Evolutionary conservation across 2,888 invertebrate genomes (phyloP).

Genomic region (Drosophila atripex): DNA sequence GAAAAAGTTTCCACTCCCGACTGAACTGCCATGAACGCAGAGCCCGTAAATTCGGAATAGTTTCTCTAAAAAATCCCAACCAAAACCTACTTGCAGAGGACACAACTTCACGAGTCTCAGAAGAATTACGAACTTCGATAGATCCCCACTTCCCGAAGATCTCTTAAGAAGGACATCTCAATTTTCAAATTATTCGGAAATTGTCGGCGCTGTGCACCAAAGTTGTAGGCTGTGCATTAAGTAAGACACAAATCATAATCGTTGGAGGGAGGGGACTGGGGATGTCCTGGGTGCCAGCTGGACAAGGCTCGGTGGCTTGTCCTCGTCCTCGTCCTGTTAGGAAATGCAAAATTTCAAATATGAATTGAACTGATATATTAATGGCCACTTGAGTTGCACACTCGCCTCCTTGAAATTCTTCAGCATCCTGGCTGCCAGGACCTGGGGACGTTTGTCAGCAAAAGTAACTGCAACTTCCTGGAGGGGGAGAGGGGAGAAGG

Average conservation of each 20-base stretch:
- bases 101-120: background rate
- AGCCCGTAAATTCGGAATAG: too few relatives aligned
- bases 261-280: constrained; percentile 26
- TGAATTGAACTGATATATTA: constrained; percentile 83
- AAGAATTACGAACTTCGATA: too few relatives aligned
- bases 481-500: background rate
- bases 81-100: background rate
- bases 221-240: constrained; percentile 75
- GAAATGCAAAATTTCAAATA: constrained; percentile 81
- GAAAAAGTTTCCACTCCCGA: background rate
- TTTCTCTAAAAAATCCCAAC: background rate
- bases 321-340: constrained; percentile 46
- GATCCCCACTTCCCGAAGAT: background rate
- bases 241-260: constrained; percentile 82
- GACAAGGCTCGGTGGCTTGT: constrained; percentile 37
- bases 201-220: constrained; percentile 24
- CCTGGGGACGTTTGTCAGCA: constrained; percentile 63
- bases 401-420: constrained; percentile 22
- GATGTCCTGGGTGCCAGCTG: constrained; percentile 18
- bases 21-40: too few relatives aligned
- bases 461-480: constrained; percentile 73
- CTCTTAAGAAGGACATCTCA: background rate
- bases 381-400: constrained; percentile 76
- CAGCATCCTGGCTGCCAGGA: constrained; percentile 7
- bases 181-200: too few relatives aligned